Conservation (phyloP, 2,113 vertebrate genomes). For the Corythornis madagascariensis region DNA sequence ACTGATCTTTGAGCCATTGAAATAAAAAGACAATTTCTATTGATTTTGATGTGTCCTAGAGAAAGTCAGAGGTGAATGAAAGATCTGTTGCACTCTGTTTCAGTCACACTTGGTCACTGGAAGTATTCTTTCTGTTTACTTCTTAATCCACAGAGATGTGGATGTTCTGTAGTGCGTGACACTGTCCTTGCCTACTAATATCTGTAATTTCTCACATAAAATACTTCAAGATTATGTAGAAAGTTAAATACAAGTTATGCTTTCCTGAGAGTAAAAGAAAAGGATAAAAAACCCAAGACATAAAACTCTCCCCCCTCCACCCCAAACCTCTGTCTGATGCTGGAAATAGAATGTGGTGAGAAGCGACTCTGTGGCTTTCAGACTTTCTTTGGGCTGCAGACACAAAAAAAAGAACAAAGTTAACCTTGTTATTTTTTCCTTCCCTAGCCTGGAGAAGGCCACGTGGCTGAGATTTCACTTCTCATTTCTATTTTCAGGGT, state of each 20-base stretch:
- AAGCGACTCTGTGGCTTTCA: neutral
- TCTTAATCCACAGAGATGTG: neutral
- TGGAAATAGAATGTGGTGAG: constrained; percentile 43
- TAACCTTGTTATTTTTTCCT: constrained; percentile 59
- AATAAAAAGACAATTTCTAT: neutral
- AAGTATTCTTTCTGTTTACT: neutral
- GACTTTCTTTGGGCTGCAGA: constrained; percentile 18
- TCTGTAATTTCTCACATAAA: neutral
- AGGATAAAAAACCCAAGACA: neutral
- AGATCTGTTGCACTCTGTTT: neutral
- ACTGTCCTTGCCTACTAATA: neutral
- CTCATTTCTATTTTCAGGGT: constrained; percentile 65
- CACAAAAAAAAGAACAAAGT: constrained; percentile 46
- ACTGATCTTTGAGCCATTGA: neutral
- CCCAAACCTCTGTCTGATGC: neutral
- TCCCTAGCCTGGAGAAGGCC: constrained; percentile 57
- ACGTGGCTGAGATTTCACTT: constrained; percentile 47
- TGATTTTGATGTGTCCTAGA: neutral
- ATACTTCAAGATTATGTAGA: neutral
- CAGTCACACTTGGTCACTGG: neutral
- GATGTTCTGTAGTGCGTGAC: neutral
- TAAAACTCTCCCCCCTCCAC: neutral
- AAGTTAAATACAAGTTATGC: constrained; percentile 2
- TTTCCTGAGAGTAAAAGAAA: neutral
- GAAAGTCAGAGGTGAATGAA: neutral